Percentiles rank a stretch among this genome's conserved stretches.
phyloP scores from a whole-genome alignment of 2,888 invertebrate species.

The Diarsia brunnea region DNA sequence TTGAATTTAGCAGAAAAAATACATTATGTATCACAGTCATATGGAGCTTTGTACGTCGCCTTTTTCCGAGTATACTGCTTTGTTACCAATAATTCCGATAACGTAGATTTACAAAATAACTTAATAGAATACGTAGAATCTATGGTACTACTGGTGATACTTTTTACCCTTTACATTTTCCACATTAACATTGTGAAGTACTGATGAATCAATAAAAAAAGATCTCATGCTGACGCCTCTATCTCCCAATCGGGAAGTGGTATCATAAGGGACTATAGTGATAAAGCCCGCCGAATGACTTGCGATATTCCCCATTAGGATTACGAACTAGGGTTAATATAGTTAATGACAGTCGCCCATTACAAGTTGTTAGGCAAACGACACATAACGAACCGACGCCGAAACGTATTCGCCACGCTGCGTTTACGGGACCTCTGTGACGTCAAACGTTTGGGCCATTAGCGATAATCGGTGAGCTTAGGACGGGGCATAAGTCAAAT shows the following conservation, averaged over 20 bases:
- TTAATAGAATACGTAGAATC: background rate
- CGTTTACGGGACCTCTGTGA: conserved; percentile 80
- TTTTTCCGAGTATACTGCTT: background rate
- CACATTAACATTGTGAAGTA: background rate
- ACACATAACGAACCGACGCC: conserved; percentile 87
- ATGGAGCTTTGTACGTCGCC: background rate
- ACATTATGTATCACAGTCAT: background rate
- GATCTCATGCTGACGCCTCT: conserved; percentile 68
- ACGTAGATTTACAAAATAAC: background rate
- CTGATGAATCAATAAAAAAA: conserved; percentile 53
- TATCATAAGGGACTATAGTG: conserved; percentile 66
- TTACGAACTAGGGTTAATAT: conserved; percentile 87
- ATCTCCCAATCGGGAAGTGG: conserved; percentile 69
- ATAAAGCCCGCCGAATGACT: conserved; percentile 79
- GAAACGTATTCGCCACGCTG: conserved; percentile 87
- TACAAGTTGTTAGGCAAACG: conserved; percentile 88
- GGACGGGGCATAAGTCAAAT: conserved; percentile 24
- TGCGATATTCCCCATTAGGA: conserved; percentile 82
- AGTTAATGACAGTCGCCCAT: conserved; percentile 88
- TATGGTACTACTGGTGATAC: background rate
- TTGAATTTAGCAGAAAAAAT: background rate
- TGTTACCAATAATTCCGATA: background rate
- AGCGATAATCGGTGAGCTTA: conserved; percentile 52
- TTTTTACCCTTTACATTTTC: background rate
- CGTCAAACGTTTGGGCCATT: conserved; percentile 72